phyloP scores from a whole-genome alignment of 2,113 vertebrate genomes.

The Sitta europaea region DNA sequence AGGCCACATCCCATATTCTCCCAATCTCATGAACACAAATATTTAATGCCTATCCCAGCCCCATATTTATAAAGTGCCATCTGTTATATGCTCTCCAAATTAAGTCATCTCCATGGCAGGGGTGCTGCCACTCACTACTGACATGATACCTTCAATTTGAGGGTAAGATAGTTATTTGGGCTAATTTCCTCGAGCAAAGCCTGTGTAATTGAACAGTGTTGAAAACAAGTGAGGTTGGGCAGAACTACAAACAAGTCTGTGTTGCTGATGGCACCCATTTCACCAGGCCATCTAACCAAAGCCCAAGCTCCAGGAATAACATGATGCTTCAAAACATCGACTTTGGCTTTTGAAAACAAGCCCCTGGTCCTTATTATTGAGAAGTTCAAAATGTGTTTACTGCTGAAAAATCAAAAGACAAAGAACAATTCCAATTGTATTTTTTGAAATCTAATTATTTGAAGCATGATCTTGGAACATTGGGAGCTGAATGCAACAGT shows the following conservation, averaged over 20 bases:
- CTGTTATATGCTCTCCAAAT: slow-evolving; percentile 9
- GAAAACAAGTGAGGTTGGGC: background rate
- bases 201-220: background rate
- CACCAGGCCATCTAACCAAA: background rate
- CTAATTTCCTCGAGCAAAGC: background rate
- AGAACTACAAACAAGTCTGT: background rate
- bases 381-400: background rate
- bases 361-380: background rate
- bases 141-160: background rate
- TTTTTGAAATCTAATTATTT: slow-evolving; percentile 43
- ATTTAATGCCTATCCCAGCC: background rate
- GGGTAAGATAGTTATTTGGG: background rate
- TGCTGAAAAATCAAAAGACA: background rate
- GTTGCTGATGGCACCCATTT: background rate
- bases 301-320: background rate
- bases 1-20: background rate
- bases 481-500: background rate
- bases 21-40: background rate
- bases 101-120: background rate
- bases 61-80: background rate
- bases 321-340: background rate
- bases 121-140: background rate
- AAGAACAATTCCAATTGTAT: slow-evolving; percentile 52
- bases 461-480: background rate
- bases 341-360: background rate